Percentiles rank a stretch among this genome's conserved stretches.
These are phyloP conservation scores for Drosophila limbata DNA, from an alignment of 2,888 invertebrate genomes.

Conservation along the genomic window DNA sequence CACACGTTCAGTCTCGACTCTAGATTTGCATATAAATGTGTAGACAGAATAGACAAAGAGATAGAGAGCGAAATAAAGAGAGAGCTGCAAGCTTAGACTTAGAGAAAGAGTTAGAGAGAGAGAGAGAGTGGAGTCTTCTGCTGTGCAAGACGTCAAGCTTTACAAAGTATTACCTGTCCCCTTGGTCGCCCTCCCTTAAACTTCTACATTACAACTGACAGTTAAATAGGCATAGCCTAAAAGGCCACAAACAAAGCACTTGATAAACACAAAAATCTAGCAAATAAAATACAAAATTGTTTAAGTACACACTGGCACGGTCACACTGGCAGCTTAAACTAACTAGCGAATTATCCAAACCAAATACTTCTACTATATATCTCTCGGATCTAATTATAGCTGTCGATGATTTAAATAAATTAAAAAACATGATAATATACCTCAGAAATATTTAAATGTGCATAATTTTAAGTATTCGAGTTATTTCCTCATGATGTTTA, in stretches of 20 bases:
- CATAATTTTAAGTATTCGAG: slow-evolving; percentile 11
- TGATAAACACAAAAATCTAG: slow-evolving; percentile 7
- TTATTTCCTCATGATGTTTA: slow-evolving; percentile 6
- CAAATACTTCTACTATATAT: slow-evolving; percentile 26
- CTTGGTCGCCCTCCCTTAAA: no score
- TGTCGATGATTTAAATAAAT: slow-evolving; percentile 13
- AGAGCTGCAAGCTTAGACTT: slow-evolving; percentile 60
- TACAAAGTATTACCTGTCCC: slow-evolving; percentile 25
- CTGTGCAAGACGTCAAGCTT: slow-evolving; percentile 14
- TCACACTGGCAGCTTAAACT: slow-evolving; percentile 47
- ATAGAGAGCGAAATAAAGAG: slow-evolving; percentile 13
- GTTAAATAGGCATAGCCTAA: slow-evolving; percentile 49
- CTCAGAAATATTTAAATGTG: slow-evolving; percentile 55
- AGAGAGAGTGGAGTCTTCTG: slow-evolving; percentile 13
- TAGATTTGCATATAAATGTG: slow-evolving; percentile 23
- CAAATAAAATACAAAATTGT: slow-evolving; percentile 21
- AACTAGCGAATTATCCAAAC: slow-evolving; percentile 27
- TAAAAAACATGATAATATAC: slow-evolving; percentile 17
- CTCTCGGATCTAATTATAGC: neutral
- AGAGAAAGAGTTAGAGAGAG: slow-evolving; percentile 21
- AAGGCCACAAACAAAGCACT: slow-evolving; percentile 36
- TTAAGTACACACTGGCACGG: slow-evolving; percentile 27
- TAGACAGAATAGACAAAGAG: slow-evolving; percentile 11
- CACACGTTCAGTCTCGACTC: slow-evolving; percentile 27
- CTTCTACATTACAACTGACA: slow-evolving; percentile 24